Conservation (phyloP, 2,113 vertebrate genomes). For the Talpa occidentalis region DNA sequence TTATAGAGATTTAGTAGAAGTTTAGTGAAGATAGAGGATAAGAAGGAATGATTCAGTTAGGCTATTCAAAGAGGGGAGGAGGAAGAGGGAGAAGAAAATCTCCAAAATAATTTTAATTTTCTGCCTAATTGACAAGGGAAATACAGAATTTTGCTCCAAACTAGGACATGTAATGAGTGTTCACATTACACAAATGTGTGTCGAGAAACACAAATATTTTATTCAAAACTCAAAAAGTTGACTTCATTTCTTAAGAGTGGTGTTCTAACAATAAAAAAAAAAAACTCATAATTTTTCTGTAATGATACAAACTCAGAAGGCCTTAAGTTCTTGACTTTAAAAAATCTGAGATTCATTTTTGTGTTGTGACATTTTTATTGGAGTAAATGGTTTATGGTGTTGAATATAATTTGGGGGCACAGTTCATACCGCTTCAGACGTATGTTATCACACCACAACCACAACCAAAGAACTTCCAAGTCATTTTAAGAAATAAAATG, state of each 20-base stretch:
- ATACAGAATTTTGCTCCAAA: constrained; percentile 11
- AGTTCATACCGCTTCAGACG: too few relatives aligned
- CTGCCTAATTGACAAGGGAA: not conserved
- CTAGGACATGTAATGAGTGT: not conserved
- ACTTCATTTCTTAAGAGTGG: not conserved
- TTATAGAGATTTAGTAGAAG: not conserved
- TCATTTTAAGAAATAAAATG: constrained; percentile 29
- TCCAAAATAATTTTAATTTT: not conserved
- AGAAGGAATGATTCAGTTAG: not conserved
- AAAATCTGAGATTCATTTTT: not conserved
- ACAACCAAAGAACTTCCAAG: not conserved
- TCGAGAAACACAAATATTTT: not conserved
- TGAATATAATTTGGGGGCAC: too few relatives aligned
- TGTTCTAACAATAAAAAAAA: constrained; percentile 44
- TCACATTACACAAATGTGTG: not conserved
- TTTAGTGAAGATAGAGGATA: not conserved
- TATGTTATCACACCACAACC: too few relatives aligned
- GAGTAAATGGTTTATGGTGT: too few relatives aligned
- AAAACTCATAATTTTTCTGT: not conserved
- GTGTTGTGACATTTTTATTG: too few relatives aligned
- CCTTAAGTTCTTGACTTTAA: not conserved
- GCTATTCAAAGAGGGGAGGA: not conserved
- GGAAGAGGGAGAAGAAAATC: not conserved
- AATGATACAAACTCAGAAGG: not conserved
- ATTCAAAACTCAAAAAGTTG: not conserved